These are phyloP conservation scores for Drosophila atripex DNA, from an alignment of 2,888 invertebrate species.

Conservation along the genomic window DNA sequence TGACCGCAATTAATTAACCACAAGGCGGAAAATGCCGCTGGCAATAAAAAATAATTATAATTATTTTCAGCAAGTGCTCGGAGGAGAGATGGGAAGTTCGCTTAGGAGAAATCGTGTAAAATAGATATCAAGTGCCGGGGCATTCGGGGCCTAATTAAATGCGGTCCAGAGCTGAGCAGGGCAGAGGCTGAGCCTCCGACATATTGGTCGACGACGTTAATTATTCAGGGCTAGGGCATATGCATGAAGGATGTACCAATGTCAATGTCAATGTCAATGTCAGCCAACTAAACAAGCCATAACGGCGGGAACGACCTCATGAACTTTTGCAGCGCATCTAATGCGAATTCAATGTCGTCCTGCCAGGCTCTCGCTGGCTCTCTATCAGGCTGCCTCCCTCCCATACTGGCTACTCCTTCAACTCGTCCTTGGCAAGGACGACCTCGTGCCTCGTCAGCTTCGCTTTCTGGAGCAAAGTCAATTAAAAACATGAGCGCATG, in stretches of 20 bases:
- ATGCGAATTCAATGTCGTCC: conserved; percentile 71
- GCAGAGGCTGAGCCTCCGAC: conserved; percentile 29
- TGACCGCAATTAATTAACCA: conserved; percentile 78
- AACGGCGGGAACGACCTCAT: conserved; percentile 58
- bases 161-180: conserved; percentile 22
- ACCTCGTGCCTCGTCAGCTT: conserved; percentile 34
- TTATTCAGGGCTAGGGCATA: conserved; percentile 37
- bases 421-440: conserved; percentile 40
- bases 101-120: neutral
- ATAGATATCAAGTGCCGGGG: conserved; percentile 24
- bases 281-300: conserved; percentile 55
- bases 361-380: neutral
- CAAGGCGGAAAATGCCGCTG: conserved; percentile 54
- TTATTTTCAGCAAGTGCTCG: conserved; percentile 34
- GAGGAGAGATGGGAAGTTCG: neutral
- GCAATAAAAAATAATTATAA: conserved; percentile 68
- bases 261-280: conserved; percentile 67
- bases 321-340: conserved; percentile 70
- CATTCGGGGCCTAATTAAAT: conserved; percentile 48
- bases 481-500: conserved; percentile 60
- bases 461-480: conserved; percentile 54
- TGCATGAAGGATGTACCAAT: conserved; percentile 51
- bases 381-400: neutral
- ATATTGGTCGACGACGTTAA: conserved; percentile 34
- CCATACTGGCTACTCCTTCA: conserved; percentile 9